phyloP scores from a whole-genome alignment of 2,888 invertebrate species.

The Stegophylla sp. region DNA sequence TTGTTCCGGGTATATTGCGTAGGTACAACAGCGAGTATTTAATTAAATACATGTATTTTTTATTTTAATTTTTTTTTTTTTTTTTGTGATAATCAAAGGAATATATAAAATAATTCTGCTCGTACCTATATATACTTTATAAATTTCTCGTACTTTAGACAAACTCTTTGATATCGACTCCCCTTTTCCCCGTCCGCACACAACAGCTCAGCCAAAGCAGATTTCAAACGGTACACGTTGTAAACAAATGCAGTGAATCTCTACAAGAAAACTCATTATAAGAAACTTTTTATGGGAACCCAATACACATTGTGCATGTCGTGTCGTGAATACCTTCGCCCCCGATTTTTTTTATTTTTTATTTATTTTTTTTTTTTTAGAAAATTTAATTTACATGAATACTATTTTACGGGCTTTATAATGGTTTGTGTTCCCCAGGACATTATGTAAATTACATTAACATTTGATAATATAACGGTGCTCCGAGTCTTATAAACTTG shows the following conservation, averaged over 20 bases:
- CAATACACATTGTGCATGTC: slow-evolving; percentile 17
- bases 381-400: slow-evolving; percentile 23
- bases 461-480: slow-evolving; percentile 9
- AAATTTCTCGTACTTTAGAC: slow-evolving; percentile 6
- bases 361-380: slow-evolving; percentile 10
- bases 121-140: background rate
- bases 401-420: slow-evolving; percentile 11
- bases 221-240: slow-evolving; percentile 17
- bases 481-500: background rate
- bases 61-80: background rate
- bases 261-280: slow-evolving; percentile 47
- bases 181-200: background rate
- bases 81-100: slow-evolving; percentile 19
- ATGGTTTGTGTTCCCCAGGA: background rate
- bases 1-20: background rate
- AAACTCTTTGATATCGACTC: slow-evolving; percentile 15
- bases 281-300: slow-evolving; percentile 29
- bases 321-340: slow-evolving; percentile 2
- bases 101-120: slow-evolving; percentile 11
- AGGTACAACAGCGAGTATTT: slow-evolving; percentile 18
- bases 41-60: background rate
- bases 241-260: slow-evolving; percentile 29
- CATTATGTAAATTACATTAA: slow-evolving; percentile 27
- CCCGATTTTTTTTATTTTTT: slow-evolving; percentile 15
- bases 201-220: background rate